phyloP scores from a whole-genome alignment of 2,888 invertebrate genomes.

The Agapetus fuscipes region DNA sequence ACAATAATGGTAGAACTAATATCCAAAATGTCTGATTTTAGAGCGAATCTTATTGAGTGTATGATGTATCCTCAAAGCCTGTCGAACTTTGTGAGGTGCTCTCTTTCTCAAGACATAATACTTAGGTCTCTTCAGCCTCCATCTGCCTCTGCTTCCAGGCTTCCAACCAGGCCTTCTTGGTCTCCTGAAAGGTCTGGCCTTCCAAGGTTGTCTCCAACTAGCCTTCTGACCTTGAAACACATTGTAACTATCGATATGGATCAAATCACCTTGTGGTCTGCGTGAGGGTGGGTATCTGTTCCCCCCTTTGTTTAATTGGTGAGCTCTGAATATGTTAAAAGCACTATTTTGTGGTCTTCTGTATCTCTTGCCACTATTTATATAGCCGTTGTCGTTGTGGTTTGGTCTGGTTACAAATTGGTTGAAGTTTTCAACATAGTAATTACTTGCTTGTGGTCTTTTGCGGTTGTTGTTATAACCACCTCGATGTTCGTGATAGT shows the following conservation, averaged over 20 bases:
- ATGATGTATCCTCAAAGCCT: conserved; percentile 7
- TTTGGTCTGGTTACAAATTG: conserved; percentile 6
- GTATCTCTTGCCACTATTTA: not conserved
- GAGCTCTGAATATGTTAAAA: conserved; percentile 12
- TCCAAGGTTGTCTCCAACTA: conserved; percentile 3
- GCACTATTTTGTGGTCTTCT: conserved; percentile 2
- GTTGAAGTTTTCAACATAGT: conserved; percentile 15
- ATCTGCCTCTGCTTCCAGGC: conserved; percentile 2
- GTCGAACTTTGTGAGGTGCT: conserved; percentile 8
- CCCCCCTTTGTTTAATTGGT: not conserved
- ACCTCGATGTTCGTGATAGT: conserved; percentile 2
- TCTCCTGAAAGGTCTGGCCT: not conserved
- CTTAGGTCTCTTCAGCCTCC: no score
- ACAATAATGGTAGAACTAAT: no score
- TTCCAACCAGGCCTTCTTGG: conserved; percentile 5
- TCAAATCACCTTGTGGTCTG: conserved; percentile 7
- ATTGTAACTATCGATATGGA: conserved; percentile 14
- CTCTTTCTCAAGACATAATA: no score
- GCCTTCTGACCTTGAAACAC: conserved; percentile 10
- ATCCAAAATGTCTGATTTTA: not conserved
- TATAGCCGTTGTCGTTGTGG: not conserved
- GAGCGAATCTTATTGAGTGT: conserved; percentile 12
- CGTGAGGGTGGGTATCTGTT: no score
- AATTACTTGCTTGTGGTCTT: conserved; percentile 6
- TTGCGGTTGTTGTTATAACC: conserved; percentile 2